Base-by-base conservation (phyloP, 2,888 invertebrate genomes). In the Pteria penguin region DNA sequence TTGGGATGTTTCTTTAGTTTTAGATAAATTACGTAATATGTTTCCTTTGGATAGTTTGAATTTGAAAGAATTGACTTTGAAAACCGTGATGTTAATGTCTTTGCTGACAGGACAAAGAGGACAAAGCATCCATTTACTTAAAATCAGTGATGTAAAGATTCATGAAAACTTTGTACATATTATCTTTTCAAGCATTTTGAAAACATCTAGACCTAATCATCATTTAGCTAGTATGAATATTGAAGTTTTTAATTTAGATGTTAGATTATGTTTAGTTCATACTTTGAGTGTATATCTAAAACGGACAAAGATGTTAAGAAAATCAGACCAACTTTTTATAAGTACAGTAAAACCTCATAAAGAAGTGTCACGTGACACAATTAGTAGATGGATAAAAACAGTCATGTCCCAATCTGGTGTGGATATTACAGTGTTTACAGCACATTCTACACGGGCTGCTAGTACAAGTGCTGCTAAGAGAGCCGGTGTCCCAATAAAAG, bases 51-150 rank as follows among this genome's bases (percentile, higher is more conserved):
- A 22, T 55, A 24, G 54, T 29, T 72, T 81, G 54, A 52, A 62
- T 14, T 72, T 83, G 31, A 33, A 63, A 26, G 14, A 62, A 2
- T 57, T 80, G 18, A 52, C 76, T 0, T 57, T 62, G 29, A 76
- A 81, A 71, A 11, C 75, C 22, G 74, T 72, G 24, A 71, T 72
- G 26, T 67, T 83, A n/a, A n/a, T n/a, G n/a, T n/a, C 27, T 83
- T 70, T 80, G 29, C 29, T 81, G 4, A 72, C 76, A n/a, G 78
- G 72, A 11, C 78, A 82, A 55, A 55, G 79, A 58, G 71, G 65
- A 24, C 77, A n/a, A n/a, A n/a, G n/a, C n/a, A n/a, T 78, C 32
- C 69, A 68, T 68, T 27, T 81, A n/a, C 65, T 72, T 65, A n/a
- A 72, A 26, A 33, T 83, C 1, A 72, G 78, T 29, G 60, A 76